Evolutionary conservation across 2,888 invertebrate species (phyloP), one percentile per base, ranked within the genome.

Genomic region (Himalopsyche tibetana): DNA sequence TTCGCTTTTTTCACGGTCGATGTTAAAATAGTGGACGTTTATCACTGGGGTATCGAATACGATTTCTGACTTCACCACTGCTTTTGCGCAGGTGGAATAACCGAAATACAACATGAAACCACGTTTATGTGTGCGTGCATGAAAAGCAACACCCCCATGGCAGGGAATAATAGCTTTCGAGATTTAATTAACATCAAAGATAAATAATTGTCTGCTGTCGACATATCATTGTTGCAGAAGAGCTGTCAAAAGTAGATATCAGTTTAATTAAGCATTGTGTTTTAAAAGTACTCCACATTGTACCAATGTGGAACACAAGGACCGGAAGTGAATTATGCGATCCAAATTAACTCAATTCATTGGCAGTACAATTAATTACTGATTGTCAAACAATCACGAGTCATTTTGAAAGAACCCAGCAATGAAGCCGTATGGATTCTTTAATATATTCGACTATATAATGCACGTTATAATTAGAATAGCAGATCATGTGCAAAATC

Each of bases 151-250:
- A 74, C 36, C 74, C 45, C 55, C 82, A 51, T 15, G 51, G 38
- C 38, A 38, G n/a, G 84, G 84, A 82, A 74, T n/a, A 55, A 83
- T 74, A 84, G 85, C 85, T 84, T 84, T 83, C 82, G 79, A 86
- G 86, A 88, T 88, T 88, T 88, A 88, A 88, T 88, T 88, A 88
- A 88, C 87, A 85, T 85, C 83, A 74, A 81, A 86, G 88, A 88
- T 88, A 88, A 88, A 88, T 63, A 63, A 63, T 84, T 88, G 82
- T 87, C 87, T 81, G 85, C 84, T 85, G 87, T 85, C 88, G 88
- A 88, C 88, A 85, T 83, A 82, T 83, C 84, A 84, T 87, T 84
- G 87, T 85, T 80, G 83, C 86, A 80, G 84, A 85, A 82, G 79
- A 83, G 81, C 86, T 88, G 86, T 87, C 88, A 87, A 87, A 86